Conservation (phyloP, 2,113 vertebrate species). For the Nothoprocta perdicaria region DNA sequence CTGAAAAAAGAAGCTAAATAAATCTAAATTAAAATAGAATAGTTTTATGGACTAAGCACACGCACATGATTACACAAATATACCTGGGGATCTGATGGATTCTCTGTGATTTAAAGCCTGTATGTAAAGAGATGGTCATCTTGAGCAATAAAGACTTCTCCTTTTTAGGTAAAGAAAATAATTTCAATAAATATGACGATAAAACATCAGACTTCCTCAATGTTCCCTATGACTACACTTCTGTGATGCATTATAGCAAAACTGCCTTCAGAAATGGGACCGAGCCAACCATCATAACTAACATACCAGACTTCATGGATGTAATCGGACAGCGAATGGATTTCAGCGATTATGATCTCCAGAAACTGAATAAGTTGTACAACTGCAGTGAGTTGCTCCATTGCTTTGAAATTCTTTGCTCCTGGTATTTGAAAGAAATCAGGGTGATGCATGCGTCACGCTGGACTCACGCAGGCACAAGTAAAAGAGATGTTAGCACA, state of each 20-base stretch:
- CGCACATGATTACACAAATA: background rate
- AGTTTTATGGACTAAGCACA: background rate
- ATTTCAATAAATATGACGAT: slow-evolving; percentile 84
- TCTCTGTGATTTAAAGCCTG: background rate
- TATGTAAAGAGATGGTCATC: background rate
- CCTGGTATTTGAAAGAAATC: background rate
- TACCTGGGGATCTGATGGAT: background rate
- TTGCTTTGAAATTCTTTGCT: background rate
- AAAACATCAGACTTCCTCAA: slow-evolving; percentile 78
- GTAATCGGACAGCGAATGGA: slow-evolving; percentile 94
- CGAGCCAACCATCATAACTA: slow-evolving; percentile 90
- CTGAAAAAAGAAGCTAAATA: background rate
- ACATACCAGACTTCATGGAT: slow-evolving; percentile 85
- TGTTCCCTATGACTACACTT: slow-evolving; percentile 89
- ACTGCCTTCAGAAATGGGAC: slow-evolving; percentile 83
- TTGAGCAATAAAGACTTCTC: background rate
- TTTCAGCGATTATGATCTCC: slow-evolving; percentile 90
- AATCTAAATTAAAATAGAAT: background rate
- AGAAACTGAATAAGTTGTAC: slow-evolving; percentile 88
- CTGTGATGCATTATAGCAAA: slow-evolving; percentile 93
- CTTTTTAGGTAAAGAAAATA: slow-evolving; percentile 83
- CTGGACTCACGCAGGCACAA: background rate
- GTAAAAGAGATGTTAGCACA: background rate
- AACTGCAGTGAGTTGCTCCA: slow-evolving; percentile 86
- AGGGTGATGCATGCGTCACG: background rate